phyloP scores from a whole-genome alignment of 2,888 invertebrate species.

The Scaptomyza flava region DNA sequence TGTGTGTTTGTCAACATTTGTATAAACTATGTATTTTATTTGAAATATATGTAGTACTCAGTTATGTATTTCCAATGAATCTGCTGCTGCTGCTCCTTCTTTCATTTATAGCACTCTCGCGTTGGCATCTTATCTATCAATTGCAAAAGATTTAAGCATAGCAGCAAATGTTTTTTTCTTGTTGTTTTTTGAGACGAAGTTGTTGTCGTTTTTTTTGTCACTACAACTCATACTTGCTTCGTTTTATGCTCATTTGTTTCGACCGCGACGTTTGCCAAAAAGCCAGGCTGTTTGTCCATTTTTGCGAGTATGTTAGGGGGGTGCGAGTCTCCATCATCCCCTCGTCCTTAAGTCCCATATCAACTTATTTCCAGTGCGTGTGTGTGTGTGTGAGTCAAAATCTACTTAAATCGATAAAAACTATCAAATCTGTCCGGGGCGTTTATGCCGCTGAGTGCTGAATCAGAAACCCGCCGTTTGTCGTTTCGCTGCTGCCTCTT shows the following conservation, averaged over 20 bases:
- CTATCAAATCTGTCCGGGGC: constrained; percentile 77
- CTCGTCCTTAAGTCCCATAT: neutral
- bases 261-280: constrained; percentile 66
- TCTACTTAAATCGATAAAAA: constrained; percentile 80
- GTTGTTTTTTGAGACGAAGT: constrained; percentile 1
- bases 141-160: constrained; percentile 3
- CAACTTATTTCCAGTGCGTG: neutral
- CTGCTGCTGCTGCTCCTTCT: neutral
- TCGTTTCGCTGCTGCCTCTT: constrained; percentile 35
- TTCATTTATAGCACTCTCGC: no score
- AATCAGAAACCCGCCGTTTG: constrained; percentile 21
- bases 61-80: constrained; percentile 4
- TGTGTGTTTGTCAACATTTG: constrained; percentile 1
- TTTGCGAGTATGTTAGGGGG: constrained; percentile 10
- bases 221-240: constrained; percentile 15
- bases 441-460: constrained; percentile 57
- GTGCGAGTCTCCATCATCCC: neutral
- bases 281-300: constrained; percentile 45
- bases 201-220: constrained; percentile 6
- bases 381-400: constrained; percentile 50
- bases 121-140: constrained; percentile 9
- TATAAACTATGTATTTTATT: neutral
- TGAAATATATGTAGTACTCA: neutral
- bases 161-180: constrained; percentile 5
- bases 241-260: constrained; percentile 58